Conservation (phyloP, 2,113 vertebrate species). For the Butorides virescens region DNA sequence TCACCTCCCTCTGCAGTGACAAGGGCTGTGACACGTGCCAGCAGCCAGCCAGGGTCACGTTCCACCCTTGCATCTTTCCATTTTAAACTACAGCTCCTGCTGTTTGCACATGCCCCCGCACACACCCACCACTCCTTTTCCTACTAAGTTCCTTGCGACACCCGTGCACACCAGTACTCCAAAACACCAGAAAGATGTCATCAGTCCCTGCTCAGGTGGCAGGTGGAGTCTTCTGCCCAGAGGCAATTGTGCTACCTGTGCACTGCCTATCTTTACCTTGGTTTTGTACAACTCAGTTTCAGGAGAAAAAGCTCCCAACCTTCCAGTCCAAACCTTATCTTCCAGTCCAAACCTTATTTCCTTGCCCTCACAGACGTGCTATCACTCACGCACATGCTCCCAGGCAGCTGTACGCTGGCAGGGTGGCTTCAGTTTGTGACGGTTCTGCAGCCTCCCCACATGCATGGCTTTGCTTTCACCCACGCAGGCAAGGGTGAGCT, state of each 20-base stretch:
- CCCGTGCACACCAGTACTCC: background rate
- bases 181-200: rapidly evolving
- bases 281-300: background rate
- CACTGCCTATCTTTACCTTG: background rate
- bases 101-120: rapidly evolving
- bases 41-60: background rate
- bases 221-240: background rate
- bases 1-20: background rate
- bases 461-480: rapidly evolving
- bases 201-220: background rate
- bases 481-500: background rate
- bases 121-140: background rate
- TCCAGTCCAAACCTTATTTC: background rate
- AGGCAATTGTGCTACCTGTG: rapidly evolving
- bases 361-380: rapidly evolving
- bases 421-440: rapidly evolving
- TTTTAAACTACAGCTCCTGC: background rate
- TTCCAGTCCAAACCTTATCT: background rate
- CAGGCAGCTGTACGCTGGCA: background rate
- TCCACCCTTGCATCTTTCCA: background rate
- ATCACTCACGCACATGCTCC: rapidly evolving
- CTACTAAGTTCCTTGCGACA: background rate
- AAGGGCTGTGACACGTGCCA: background rate
- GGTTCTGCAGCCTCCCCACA: background rate
- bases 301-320: background rate